These are phyloP conservation scores for Sebastes schlegelii DNA, from an alignment of 2,113 vertebrate species.

Conservation along the genomic window DNA sequence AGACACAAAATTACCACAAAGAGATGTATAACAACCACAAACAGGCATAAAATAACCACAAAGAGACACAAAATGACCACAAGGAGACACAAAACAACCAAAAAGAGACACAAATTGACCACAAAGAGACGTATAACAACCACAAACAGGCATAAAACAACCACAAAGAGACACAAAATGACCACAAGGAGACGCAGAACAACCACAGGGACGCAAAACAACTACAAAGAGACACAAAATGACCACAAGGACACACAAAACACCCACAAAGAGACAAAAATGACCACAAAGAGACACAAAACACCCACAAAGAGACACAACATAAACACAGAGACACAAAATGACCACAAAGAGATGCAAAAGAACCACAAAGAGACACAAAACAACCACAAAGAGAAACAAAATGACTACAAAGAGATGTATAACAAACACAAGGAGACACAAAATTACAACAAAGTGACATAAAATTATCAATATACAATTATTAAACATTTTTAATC, in stretches of 20 bases:
- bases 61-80: not conserved
- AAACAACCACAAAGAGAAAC: not conserved
- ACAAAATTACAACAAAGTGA: not conserved
- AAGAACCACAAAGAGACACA: not conserved
- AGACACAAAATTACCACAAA: not conserved
- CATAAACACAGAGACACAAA: not conserved
- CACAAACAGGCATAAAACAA: no score
- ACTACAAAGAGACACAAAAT: not conserved
- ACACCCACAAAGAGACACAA: no score
- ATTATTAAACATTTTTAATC: not conserved
- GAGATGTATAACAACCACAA: not conserved
- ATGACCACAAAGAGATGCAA: not conserved
- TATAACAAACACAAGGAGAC: not conserved
- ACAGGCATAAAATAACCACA: not conserved
- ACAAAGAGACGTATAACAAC: not conserved
- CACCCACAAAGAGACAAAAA: not conserved
- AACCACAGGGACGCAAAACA: not conserved
- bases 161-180: not conserved
- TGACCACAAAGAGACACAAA: not conserved
- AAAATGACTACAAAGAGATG: no score
- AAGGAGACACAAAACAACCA: no score
- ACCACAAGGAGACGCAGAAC: not conserved
- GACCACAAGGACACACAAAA: not conserved
- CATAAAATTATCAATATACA: not conserved
- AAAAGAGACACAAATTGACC: not conserved